Percentiles rank a stretch among this genome's conserved stretches.
phyloP scores from a whole-genome alignment of 2,113 vertebrate species.

The Columbina picui region DNA sequence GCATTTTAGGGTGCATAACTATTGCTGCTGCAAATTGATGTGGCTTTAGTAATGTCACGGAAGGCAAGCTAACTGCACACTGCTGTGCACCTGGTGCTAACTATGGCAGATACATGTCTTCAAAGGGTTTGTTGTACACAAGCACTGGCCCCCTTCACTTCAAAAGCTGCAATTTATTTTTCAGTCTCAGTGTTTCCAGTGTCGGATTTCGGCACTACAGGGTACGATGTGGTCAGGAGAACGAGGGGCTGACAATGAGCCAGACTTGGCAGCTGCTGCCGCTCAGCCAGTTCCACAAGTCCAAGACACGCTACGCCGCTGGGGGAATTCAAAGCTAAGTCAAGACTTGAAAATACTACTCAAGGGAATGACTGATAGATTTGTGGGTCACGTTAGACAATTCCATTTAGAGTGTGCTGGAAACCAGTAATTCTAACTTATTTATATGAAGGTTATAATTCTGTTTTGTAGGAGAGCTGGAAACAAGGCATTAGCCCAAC shows the following conservation, averaged over 20 bases:
- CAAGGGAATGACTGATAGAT: conserved; percentile 8
- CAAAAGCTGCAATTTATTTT: background rate
- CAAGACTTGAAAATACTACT: conserved; percentile 41
- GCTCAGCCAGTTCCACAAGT: conserved; percentile 33
- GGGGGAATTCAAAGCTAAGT: conserved; percentile 3
- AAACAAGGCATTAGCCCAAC: background rate
- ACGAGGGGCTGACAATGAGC: background rate
- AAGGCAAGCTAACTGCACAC: background rate
- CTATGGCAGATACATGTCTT: accelerated
- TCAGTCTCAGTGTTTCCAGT: background rate
- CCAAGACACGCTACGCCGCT: background rate
- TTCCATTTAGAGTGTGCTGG: background rate
- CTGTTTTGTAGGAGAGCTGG: background rate
- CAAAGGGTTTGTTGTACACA: background rate
- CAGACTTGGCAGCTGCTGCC: conserved; percentile 5
- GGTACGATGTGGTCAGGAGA: background rate
- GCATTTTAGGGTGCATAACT: background rate
- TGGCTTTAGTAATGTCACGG: background rate
- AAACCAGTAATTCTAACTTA: conserved; percentile 6
- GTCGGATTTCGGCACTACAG: background rate
- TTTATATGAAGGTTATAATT: background rate
- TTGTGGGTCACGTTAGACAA: background rate
- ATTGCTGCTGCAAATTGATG: background rate
- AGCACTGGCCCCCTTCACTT: background rate
- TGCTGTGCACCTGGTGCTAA: no score